Percentiles rank a stretch among this genome's conserved stretches.
These are phyloP conservation scores for Drosophila acutilabella DNA, from an alignment of 2,888 invertebrate species.

Conservation along the genomic window DNA sequence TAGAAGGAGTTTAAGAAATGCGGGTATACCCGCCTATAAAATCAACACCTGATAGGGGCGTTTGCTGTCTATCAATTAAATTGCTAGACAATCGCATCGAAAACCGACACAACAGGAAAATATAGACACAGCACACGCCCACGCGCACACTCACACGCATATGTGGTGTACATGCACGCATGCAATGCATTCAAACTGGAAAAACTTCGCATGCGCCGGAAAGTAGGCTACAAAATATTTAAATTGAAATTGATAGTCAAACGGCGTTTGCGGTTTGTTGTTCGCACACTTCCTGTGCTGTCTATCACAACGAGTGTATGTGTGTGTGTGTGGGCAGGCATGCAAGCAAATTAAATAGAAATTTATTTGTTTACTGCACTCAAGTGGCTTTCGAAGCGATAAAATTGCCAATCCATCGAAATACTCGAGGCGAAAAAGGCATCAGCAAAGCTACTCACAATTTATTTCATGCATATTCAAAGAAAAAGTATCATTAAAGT, in stretches of 20 bases:
- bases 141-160: constrained; percentile 5
- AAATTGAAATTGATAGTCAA: constrained; percentile 75
- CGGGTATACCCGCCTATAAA: constrained; percentile 24
- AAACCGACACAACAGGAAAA: constrained; percentile 49
- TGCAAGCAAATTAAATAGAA: constrained; percentile 59
- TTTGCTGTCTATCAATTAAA: constrained; percentile 72
- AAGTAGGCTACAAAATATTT: constrained; percentile 67
- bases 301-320: constrained; percentile 23
- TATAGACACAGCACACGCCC: constrained; percentile 28
- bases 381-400: constrained; percentile 37
- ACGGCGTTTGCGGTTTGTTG: constrained; percentile 54
- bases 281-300: constrained; percentile 33
- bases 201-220: constrained; percentile 28
- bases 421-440: not conserved
- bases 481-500: too few relatives aligned
- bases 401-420: constrained; percentile 12
- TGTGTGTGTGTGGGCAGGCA: constrained; percentile 33
- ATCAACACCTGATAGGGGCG: constrained; percentile 63
- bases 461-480: too few relatives aligned
- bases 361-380: constrained; percentile 57
- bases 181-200: constrained; percentile 27
- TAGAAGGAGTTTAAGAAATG: not conserved
- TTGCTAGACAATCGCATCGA: constrained; percentile 42
- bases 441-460: too few relatives aligned
- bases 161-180: constrained; percentile 33